A percentile compares a stretch with the other conserved stretches of the same genome.
Evolutionary conservation across 1,140 invertebrate genomes (phyloP).

Genomic region (Conus betulinus): DNA sequence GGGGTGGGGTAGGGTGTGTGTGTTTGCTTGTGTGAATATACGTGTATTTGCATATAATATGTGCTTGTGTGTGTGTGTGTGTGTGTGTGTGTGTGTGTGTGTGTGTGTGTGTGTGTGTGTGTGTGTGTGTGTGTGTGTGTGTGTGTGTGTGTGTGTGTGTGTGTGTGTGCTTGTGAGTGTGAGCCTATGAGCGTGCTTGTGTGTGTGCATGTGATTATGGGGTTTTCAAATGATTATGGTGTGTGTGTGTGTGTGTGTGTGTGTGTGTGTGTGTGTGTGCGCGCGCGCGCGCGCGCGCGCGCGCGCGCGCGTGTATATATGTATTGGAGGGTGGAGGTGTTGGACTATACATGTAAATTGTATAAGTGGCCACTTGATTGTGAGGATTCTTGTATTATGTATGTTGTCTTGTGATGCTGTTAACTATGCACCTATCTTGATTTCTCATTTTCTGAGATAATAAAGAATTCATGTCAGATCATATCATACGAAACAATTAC

Average conservation of each 20-base stretch:
- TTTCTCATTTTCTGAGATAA: too few relatives aligned
- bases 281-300: too few relatives aligned
- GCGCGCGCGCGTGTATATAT: too few relatives aligned
- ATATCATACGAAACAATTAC: too few relatives aligned
- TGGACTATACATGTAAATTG: background rate
- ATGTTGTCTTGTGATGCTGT: background rate
- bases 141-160: background rate
- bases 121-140: background rate
- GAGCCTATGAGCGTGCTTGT: background rate
- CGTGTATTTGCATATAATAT: background rate
- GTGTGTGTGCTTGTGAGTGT: background rate
- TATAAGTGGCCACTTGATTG: background rate
- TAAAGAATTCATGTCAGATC: too few relatives aligned
- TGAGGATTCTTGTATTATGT: background rate
- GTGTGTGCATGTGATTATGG: conserved; percentile 26
- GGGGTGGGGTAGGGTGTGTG: too few relatives aligned
- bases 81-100: conserved; percentile 4
- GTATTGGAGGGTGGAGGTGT: background rate
- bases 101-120: conserved; percentile 26
- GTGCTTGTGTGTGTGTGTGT: background rate
- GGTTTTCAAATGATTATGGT: too few relatives aligned
- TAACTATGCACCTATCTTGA: background rate
- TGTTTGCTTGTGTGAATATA: background rate
- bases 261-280: conserved; percentile 23
- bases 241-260: conserved; percentile 32